phyloP scores from a whole-genome alignment of 2,113 vertebrate species.

The Erpornis zantholeuca region DNA sequence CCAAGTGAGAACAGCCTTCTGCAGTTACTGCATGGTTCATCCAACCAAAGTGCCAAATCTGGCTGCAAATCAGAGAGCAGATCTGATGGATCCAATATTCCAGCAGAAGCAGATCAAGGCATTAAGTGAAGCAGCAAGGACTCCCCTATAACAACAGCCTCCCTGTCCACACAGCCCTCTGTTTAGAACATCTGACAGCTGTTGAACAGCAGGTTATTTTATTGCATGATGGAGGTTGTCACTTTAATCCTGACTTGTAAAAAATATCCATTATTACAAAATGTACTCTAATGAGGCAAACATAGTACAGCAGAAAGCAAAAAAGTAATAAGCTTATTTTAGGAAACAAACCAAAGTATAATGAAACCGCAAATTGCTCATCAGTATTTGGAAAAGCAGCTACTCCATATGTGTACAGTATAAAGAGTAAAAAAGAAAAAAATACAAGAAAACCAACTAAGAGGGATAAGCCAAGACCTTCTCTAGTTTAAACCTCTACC shows the following conservation, averaged over 20 bases:
- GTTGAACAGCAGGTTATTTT: neutral
- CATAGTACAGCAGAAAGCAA: neutral
- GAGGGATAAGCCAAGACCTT: neutral
- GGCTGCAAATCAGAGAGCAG: neutral
- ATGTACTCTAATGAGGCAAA: neutral
- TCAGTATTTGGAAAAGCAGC: neutral
- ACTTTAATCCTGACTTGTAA: neutral
- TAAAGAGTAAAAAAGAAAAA: neutral
- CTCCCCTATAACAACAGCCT: neutral
- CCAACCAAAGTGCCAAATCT: fast-evolving
- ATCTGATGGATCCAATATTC: too few relatives aligned
- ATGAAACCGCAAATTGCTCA: neutral
- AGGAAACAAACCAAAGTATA: neutral
- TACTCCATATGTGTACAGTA: neutral
- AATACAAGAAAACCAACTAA: neutral
- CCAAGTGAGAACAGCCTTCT: neutral
- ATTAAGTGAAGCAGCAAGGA: neutral
- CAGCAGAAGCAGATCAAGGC: neutral
- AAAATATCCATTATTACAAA: neutral
- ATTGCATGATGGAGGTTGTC: neutral
- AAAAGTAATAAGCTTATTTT: neutral
- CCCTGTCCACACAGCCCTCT: neutral
- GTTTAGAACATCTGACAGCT: neutral
- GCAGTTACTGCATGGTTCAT: neutral
- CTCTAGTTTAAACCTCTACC: neutral